phyloP scores from a whole-genome alignment of 2,113 vertebrate genomes.

The Oreamnos americanus region DNA sequence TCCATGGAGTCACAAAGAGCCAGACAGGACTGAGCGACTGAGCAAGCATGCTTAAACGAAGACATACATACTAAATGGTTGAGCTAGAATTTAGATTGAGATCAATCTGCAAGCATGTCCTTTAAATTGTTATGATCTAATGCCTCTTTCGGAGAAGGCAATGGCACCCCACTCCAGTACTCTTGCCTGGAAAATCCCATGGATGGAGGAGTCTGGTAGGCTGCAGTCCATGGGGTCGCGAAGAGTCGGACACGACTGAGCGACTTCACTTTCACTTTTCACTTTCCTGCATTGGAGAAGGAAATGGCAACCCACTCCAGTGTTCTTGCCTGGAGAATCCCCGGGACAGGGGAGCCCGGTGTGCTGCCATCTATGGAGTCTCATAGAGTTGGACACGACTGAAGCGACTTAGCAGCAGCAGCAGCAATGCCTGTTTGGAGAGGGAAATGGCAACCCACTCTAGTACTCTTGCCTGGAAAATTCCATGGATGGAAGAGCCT shows the following conservation, averaged over 20 bases:
- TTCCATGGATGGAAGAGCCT: not conserved
- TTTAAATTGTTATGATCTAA: not conserved
- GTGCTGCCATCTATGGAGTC: not conserved
- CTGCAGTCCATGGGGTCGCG: not conserved
- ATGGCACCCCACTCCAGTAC: not conserved
- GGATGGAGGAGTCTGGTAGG: accelerated
- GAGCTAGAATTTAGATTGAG: not conserved
- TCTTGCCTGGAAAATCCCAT: not conserved
- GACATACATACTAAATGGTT: not conserved
- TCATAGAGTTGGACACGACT: no score
- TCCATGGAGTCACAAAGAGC: not conserved
- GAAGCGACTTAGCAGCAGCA: no score
- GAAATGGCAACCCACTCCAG: not conserved
- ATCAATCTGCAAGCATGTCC: not conserved
- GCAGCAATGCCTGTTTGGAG: no score
- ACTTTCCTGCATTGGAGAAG: not conserved
- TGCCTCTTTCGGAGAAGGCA: not conserved
- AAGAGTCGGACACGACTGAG: not conserved
- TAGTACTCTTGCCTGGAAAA: not conserved
- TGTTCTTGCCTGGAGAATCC: not conserved
- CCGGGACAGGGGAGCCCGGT: not conserved
- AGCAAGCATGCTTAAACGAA: not conserved
- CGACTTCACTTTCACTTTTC: not conserved
- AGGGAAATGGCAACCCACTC: not conserved
- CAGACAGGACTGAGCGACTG: not conserved